Conservation (phyloP, 2,113 vertebrate genomes). For the Halcyon senegalensis region DNA sequence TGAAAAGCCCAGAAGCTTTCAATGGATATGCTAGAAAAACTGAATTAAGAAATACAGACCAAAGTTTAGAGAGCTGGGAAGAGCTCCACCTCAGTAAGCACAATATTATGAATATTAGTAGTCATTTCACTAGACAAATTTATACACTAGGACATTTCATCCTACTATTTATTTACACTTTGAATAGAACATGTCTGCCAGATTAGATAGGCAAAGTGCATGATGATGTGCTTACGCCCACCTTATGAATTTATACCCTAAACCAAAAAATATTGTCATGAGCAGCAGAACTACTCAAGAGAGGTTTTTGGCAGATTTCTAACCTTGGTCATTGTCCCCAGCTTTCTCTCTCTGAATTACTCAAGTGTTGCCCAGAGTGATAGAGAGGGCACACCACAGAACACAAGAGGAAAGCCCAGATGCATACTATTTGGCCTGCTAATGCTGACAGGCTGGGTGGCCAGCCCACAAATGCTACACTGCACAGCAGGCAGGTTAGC, state of each 20-base stretch:
- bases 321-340: background rate
- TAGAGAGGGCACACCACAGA: background rate
- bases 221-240: accelerated
- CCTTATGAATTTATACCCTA: background rate
- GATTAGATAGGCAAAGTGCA: accelerated
- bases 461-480: background rate
- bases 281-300: background rate
- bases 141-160: background rate
- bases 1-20: background rate
- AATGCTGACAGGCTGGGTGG: background rate
- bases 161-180: background rate
- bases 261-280: background rate
- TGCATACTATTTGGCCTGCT: background rate
- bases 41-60: background rate
- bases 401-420: background rate
- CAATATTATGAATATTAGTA: too few species aligned
- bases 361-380: background rate
- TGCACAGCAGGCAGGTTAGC: background rate
- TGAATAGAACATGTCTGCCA: background rate
- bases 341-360: background rate
- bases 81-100: background rate
- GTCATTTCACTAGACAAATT: background rate
- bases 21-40: background rate
- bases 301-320: background rate
- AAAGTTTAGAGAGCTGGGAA: background rate